Base-by-base conservation (phyloP, 2,113 vertebrate species). In the Antennarius striatus region DNA sequence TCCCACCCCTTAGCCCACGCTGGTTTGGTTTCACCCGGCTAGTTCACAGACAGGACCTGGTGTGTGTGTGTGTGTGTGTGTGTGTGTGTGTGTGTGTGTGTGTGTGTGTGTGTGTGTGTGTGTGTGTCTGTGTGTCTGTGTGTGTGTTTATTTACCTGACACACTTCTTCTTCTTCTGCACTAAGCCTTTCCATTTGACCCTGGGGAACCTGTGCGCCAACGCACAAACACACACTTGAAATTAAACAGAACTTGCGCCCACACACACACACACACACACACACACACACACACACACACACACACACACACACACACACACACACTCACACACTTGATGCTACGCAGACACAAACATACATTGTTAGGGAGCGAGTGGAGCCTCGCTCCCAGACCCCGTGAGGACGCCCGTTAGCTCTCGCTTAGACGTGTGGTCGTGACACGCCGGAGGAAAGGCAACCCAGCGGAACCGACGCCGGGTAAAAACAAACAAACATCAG, bases 401-500 rank as follows among this genome's bases (percentile, higher is more conserved):
- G 85, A 83, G 88, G 86, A 81, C 77, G 70, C 83, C 75, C 14
- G 74, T 90, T 90, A 88, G 78, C 68, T 59, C 73, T 66, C 11
- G 51, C 43, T 81, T 76, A 68, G 86, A 90, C 86, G 56, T 88
- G 65, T 79, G 71, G 67, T 55, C 36, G 57, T 90, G 88, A 90
- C 88, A 88, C 68, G 49, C 68, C 3, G 76, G 85, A 84, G 84
- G 73, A 75, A 55, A 85, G 67, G 83, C 85, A 78, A 83, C 88
- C 63, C 88, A 90, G 88, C 88, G 88, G 88, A 90, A 90, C 88
- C 71, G 68, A 66, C 61, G 71, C 56, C 30, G 30, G 60, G 76
- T 65, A 86, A 88, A 85, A 80, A 89, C 76, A 90, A 90, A 88
- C 88, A 90, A 90, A 87, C 68, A 88, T 85, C 63, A 76, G 66